phyloP scores from a whole-genome alignment of 2,113 vertebrate species.

The Scytalopus superciliaris region DNA sequence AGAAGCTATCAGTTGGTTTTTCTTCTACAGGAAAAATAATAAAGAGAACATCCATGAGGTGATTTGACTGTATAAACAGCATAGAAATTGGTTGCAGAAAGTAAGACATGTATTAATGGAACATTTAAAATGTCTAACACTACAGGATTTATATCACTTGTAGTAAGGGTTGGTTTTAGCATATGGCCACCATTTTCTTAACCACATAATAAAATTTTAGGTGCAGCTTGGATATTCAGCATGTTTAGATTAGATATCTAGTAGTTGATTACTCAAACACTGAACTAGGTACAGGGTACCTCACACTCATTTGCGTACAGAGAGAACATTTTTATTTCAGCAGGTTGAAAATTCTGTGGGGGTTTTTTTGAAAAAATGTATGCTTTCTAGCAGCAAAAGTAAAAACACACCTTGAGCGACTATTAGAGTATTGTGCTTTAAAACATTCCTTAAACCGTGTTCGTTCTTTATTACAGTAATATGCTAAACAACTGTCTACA shows the following conservation, averaged over 20 bases:
- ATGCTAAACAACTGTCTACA: background rate
- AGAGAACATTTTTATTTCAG: background rate
- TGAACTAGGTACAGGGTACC: background rate
- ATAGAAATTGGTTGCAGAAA: background rate
- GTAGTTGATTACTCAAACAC: background rate
- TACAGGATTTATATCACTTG: background rate
- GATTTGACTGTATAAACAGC: background rate
- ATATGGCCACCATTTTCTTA: background rate
- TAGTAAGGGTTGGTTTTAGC: background rate
- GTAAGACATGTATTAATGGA: background rate
- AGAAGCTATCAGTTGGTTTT: background rate
- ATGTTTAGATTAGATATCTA: background rate
- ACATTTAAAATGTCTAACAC: background rate
- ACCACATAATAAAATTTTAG: background rate
- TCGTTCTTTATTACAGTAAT: background rate
- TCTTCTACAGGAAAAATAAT: background rate
- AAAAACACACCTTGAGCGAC: background rate
- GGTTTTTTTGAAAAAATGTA: too few relatives aligned
- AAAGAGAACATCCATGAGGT: background rate
- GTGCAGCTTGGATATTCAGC: background rate
- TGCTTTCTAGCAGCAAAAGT: background rate
- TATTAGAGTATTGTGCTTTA: background rate
- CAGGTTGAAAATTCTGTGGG: background rate
- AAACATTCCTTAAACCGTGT: background rate
- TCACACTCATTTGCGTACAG: background rate